phyloP scores from a whole-genome alignment of 2,797 vertebrate genomes.

The Taenioides sp. region DNA sequence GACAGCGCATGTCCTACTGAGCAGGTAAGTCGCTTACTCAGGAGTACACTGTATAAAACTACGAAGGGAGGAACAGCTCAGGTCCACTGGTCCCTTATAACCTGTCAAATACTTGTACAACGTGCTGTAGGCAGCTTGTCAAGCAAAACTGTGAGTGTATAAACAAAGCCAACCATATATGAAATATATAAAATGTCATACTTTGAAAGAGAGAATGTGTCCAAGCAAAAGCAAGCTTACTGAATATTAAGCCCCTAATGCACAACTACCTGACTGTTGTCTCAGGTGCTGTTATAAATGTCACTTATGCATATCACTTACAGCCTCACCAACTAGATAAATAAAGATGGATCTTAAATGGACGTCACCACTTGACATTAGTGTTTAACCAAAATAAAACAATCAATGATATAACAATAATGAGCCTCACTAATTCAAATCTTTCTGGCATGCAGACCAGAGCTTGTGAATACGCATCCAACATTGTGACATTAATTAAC shows the following conservation, averaged over 20 bases:
- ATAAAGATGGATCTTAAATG: neutral
- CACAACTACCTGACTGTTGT: neutral
- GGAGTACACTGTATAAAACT: constrained; percentile 18
- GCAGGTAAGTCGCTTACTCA: constrained; percentile 77
- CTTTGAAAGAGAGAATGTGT: constrained; percentile 23
- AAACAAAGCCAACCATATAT: constrained; percentile 26
- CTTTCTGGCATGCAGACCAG: neutral
- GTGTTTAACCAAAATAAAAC: neutral
- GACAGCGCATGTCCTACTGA: constrained; percentile 52
- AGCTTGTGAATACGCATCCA: neutral
- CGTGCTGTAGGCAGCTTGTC: constrained; percentile 16
- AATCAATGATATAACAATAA: neutral
- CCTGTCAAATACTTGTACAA: constrained; percentile 8
- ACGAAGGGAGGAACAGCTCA: constrained; percentile 39
- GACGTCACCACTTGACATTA: neutral
- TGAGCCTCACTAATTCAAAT: neutral
- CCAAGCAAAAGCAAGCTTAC: neutral
- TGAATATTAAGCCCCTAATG: neutral
- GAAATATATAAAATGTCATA: constrained; percentile 19
- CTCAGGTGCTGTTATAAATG: neutral
- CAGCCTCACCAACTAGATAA: neutral
- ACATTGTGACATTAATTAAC: constrained; percentile 51
- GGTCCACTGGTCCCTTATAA: constrained; percentile 20
- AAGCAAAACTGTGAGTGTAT: constrained; percentile 43
- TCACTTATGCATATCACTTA: neutral